phyloP scores from a whole-genome alignment of 2,888 invertebrate species.

The Eremobia ochroleuca region DNA sequence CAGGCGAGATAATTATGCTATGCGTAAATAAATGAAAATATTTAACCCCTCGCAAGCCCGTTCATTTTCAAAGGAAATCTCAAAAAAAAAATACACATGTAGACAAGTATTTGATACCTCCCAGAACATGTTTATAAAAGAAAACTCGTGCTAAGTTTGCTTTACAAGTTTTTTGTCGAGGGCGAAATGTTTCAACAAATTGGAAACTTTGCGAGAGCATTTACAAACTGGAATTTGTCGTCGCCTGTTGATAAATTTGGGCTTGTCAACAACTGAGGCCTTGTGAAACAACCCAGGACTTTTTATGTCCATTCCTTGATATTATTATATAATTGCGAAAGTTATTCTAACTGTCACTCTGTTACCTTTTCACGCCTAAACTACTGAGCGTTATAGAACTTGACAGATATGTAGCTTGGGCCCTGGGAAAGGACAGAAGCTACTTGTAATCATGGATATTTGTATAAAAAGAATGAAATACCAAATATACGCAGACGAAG shows the following conservation, averaged over 20 bases:
- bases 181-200: slow-evolving; percentile 41
- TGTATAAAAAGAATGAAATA: not conserved
- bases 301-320: not conserved
- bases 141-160: slow-evolving; percentile 27
- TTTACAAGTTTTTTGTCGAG: slow-evolving; percentile 46
- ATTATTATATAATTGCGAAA: not conserved
- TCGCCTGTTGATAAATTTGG: slow-evolving; percentile 46
- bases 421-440: not conserved
- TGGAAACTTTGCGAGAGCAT: slow-evolving; percentile 40
- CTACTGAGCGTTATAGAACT: not conserved
- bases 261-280: slow-evolving; percentile 36
- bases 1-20: not conserved
- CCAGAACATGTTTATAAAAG: slow-evolving; percentile 39
- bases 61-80: slow-evolving; percentile 8
- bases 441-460: not conserved
- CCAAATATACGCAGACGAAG: not conserved
- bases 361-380: too few species aligned
- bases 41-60: not conserved
- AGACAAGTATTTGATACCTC: slow-evolving; percentile 18
- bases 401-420: not conserved
- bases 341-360: not conserved
- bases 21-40: not conserved
- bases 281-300: not conserved
- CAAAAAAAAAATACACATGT: slow-evolving; percentile 21
- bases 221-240: slow-evolving; percentile 40